A percentile compares a stretch with the other conserved stretches of the same genome.
Evolutionary conservation across 2,888 invertebrate species (phyloP).

Genomic region (Cantharis flavilabris): DNA sequence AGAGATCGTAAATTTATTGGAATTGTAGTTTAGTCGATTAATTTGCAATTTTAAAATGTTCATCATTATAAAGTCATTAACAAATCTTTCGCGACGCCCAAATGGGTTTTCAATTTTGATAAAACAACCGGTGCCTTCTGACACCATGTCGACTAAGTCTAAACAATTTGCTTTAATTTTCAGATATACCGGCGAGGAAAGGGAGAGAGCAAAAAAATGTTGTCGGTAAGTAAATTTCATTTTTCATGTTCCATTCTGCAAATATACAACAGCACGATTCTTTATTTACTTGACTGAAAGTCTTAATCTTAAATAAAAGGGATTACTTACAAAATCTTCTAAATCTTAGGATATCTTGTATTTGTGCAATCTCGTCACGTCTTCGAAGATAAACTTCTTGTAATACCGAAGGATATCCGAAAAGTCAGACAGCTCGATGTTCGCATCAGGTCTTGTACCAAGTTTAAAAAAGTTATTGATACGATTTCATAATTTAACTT

Average conservation of each 20-base stretch:
- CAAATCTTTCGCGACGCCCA: neutral
- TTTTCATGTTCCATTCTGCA: constrained; percentile 18
- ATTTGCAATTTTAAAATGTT: neutral
- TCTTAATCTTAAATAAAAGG: constrained; percentile 42
- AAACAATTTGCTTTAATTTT: constrained; percentile 2
- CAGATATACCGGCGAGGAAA: constrained; percentile 6
- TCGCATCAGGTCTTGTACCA: constrained; percentile 16
- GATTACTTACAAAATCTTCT: constrained; percentile 39
- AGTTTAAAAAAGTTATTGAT: constrained; percentile 22
- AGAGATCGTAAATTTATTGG: neutral
- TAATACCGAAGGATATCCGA: constrained; percentile 38
- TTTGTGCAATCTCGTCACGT: constrained; percentile 36
- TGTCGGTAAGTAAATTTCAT: constrained; percentile 35
- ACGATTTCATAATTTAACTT: constrained; percentile 23
- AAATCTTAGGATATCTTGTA: constrained; percentile 37
- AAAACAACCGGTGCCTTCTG: neutral
- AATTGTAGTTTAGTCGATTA: neutral
- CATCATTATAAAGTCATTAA: neutral
- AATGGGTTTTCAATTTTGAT: neutral
- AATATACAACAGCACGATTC: constrained; percentile 27
- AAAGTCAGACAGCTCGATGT: constrained; percentile 26
- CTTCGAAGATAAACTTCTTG: constrained; percentile 40
- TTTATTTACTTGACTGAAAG: constrained; percentile 40
- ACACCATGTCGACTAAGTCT: neutral
- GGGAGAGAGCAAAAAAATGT: constrained; percentile 30